Percentiles rank a stretch among this genome's conserved stretches.
Evolutionary conservation across 1,140 invertebrate genomes (phyloP).

Genomic region (Diorhabda carinulata): DNA sequence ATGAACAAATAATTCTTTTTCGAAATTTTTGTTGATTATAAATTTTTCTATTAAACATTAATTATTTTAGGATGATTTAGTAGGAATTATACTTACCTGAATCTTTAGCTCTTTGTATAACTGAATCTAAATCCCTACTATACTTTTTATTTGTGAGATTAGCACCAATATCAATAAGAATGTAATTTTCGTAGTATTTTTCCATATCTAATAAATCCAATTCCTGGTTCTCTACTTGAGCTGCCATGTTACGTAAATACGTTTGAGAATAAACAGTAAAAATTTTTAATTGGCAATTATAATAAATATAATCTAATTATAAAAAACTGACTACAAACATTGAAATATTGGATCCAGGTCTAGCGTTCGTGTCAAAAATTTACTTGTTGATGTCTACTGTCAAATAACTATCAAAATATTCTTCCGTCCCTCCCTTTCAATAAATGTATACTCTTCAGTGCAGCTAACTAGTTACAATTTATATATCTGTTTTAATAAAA

Average conservation of each 20-base stretch:
- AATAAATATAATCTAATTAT: constrained; percentile 1
- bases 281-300: neutral
- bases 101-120: constrained; percentile 88
- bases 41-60: too few species aligned
- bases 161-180: constrained; percentile 88
- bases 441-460: too few species aligned
- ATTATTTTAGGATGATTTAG: neutral
- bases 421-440: too few species aligned
- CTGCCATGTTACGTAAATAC: constrained; percentile 21
- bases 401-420: too few species aligned
- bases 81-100: constrained; percentile 58
- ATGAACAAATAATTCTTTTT: too few species aligned
- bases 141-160: constrained; percentile 96
- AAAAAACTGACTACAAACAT: neutral
- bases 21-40: too few species aligned
- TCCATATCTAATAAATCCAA: constrained; percentile 47
- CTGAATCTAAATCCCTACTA: constrained; percentile 85
- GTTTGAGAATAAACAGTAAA: constrained; percentile 4
- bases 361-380: constrained; percentile 2
- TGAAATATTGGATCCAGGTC: neutral
- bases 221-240: constrained; percentile 14
- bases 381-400: too few species aligned
- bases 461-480: too few species aligned
- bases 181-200: constrained; percentile 78
- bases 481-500: too few species aligned